Conservation (phyloP, 1,140 invertebrate genomes). For the Chionoecetes opilio region DNA sequence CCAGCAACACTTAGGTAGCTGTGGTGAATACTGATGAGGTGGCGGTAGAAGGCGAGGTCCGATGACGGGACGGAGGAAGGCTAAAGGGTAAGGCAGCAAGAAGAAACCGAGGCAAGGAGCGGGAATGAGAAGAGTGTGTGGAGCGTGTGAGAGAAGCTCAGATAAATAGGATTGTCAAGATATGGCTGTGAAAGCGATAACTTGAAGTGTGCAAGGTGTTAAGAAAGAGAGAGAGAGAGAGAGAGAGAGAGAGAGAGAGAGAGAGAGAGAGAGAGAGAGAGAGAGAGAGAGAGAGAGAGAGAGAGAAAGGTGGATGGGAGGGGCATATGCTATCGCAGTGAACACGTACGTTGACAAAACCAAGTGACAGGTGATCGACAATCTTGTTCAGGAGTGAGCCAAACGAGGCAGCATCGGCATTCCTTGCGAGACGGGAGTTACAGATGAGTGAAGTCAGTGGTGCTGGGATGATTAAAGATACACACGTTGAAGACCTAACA, state of each 20-base stretch:
- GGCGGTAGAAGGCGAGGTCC: background rate
- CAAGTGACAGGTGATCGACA: constrained; percentile 18
- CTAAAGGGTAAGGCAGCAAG: background rate
- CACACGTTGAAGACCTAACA: background rate
- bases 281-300: no score
- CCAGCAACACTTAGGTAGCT: background rate
- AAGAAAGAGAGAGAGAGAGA: no score
- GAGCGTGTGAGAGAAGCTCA: background rate
- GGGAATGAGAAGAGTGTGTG: background rate
- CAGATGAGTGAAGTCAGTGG: background rate
- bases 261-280: no score
- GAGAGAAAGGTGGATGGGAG: no score
- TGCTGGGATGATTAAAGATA: background rate
- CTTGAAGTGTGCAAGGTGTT: no score
- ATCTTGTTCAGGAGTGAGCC: background rate
- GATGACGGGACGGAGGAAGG: background rate
- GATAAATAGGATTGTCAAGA: background rate
- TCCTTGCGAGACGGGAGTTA: background rate
- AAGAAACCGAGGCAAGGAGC: background rate
- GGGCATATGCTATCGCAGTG: background rate
- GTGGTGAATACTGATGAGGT: background rate
- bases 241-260: no score
- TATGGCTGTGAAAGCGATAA: no score
- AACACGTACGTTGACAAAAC: background rate
- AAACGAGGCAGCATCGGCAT: background rate